A percentile compares a stretch with the other conserved stretches of the same genome.
Conservation (phyloP, 1,140 invertebrate species). For the Trialeurodes vaporariorum region DNA sequence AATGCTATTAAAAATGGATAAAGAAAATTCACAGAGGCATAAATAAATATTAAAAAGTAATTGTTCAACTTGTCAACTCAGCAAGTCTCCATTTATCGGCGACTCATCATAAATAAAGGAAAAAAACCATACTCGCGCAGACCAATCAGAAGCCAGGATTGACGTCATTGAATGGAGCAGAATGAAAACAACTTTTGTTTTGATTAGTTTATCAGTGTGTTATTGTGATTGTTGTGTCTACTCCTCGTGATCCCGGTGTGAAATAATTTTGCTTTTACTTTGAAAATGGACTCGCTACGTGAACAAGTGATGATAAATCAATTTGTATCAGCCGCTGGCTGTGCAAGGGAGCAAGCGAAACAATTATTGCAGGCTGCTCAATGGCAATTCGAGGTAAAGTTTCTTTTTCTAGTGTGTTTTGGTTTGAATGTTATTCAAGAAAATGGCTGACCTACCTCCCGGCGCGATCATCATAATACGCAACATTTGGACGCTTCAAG, state of each 20-base stretch:
- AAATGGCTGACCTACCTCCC: neutral
- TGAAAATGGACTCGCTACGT: constrained; percentile 69
- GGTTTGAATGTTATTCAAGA: constrained; percentile 6
- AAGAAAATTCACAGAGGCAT: neutral
- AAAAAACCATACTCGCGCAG: neutral
- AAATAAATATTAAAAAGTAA: neutral
- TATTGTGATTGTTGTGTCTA: neutral
- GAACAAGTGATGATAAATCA: constrained; percentile 97
- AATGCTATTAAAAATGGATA: neutral
- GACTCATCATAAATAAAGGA: neutral
- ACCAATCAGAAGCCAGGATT: neutral
- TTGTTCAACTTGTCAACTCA: neutral
- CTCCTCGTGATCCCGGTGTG: neutral
- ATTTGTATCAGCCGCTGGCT: constrained; percentile 84
- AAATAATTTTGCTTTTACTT: neutral
- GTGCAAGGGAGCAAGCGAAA: constrained; percentile 85
- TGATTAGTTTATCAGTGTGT: neutral
- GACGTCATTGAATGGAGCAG: neutral
- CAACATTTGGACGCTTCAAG: neutral
- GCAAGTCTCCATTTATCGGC: neutral
- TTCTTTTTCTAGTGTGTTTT: constrained; percentile 6
- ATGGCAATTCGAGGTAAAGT: constrained; percentile 88
- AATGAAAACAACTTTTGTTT: neutral
- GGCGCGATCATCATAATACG: neutral
- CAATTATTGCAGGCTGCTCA: constrained; percentile 82